Conservation (phyloP, 2,888 invertebrate species). For the Lasioglossum villosulum region DNA sequence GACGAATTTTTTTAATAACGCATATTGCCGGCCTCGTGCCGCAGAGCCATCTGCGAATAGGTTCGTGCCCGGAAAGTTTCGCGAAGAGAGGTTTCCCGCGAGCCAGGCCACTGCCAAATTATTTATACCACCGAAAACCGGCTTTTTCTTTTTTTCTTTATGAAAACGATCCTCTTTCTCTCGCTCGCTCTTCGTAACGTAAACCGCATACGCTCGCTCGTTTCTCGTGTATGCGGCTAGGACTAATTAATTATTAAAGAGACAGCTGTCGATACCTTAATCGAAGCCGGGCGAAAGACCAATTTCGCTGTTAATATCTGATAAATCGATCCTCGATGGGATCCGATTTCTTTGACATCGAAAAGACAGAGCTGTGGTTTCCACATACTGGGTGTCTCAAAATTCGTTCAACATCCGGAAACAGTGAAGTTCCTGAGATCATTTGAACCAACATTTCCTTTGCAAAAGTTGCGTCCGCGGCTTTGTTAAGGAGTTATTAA, state of each 20-base stretch:
- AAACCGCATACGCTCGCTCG: neutral
- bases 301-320: neutral
- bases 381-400: no score
- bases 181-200: neutral
- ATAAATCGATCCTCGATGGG: neutral
- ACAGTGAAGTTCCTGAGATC: no score
- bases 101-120: conserved; percentile 48
- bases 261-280: conserved; percentile 12
- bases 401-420: no score
- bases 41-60: conserved; percentile 21
- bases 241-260: neutral
- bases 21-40: conserved; percentile 46
- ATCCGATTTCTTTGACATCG: neutral
- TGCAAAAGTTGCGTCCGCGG: no score
- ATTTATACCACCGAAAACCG: conserved; percentile 44
- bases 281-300: neutral
- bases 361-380: neutral
- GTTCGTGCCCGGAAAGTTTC: conserved; percentile 33
- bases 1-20: conserved; percentile 66
- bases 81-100: conserved; percentile 40
- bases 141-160: conserved; percentile 19
- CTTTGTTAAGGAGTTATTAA: no score
- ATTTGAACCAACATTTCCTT: no score
- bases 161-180: conserved; percentile 23
- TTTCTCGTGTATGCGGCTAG: neutral